Conservation (phyloP, 2,888 invertebrate species). For the Lasioglossum marginatum region DNA sequence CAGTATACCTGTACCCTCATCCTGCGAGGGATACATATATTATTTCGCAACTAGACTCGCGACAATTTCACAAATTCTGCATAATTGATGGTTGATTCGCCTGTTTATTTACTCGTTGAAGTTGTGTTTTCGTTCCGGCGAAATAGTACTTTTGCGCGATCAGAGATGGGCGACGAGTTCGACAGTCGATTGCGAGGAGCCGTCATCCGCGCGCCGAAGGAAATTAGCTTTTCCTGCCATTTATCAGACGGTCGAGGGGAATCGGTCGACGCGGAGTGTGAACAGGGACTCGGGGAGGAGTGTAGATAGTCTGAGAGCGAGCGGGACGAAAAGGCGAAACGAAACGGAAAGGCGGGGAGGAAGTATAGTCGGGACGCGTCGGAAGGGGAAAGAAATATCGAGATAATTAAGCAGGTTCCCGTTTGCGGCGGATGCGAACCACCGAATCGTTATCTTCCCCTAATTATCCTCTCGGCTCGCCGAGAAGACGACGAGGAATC, state of each 20-base stretch:
- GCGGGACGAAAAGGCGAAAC: constrained; percentile 4
- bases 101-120: background rate
- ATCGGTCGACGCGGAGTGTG: background rate
- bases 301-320: background rate
- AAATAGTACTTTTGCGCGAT: background rate
- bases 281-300: background rate
- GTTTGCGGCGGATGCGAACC: constrained; percentile 21
- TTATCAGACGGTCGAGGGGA: constrained; percentile 40
- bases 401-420: constrained; percentile 50
- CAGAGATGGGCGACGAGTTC: background rate
- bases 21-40: too few relatives aligned
- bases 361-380: constrained; percentile 7
- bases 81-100: background rate
- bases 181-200: constrained; percentile 27
- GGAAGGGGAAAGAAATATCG: constrained; percentile 49
- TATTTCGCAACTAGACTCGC: background rate
- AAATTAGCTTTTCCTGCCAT: constrained; percentile 59
- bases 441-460: constrained; percentile 41
- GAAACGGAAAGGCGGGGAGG: constrained; percentile 10
- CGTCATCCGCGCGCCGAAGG: constrained; percentile 31
- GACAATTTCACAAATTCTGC: too few relatives aligned
- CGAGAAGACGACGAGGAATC: background rate
- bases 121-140: background rate
- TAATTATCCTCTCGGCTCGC: constrained; percentile 45
- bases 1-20: too few relatives aligned